These are phyloP conservation scores for Mya arenaria DNA, from an alignment of 1,140 invertebrate genomes.

Conservation along the genomic window DNA sequence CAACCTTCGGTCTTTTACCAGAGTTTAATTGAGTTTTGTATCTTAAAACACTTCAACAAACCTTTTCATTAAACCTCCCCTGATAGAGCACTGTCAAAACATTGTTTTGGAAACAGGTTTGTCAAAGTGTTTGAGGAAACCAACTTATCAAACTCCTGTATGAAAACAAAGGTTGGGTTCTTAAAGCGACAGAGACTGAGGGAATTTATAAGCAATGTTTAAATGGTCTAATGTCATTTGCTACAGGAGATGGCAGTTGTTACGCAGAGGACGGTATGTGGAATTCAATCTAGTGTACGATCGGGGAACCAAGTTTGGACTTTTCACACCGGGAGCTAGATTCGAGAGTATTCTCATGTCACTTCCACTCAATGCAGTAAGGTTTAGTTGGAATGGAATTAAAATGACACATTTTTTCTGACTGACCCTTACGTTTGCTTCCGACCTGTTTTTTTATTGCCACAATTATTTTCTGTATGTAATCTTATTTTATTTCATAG, in stretches of 20 bases:
- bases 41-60: too few relatives aligned
- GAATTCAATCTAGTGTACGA: slow-evolving; percentile 83
- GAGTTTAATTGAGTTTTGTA: too few relatives aligned
- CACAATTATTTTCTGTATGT: too few relatives aligned
- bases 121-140: not conserved
- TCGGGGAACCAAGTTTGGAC: not conserved
- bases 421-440: too few relatives aligned
- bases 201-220: not conserved
- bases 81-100: not conserved
- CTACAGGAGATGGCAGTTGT: slow-evolving; percentile 81
- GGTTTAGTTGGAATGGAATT: too few relatives aligned
- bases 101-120: not conserved
- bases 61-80: too few relatives aligned
- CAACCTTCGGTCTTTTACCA: too few relatives aligned
- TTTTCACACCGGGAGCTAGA: not conserved
- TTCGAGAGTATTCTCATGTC: not conserved
- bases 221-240: not conserved
- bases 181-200: not conserved
- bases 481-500: too few relatives aligned
- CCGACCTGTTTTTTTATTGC: too few relatives aligned
- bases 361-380: not conserved
- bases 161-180: not conserved
- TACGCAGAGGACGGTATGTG: slow-evolving; percentile 87
- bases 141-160: not conserved
- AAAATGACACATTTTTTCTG: too few relatives aligned